These are phyloP conservation scores for Zele albiditarsus DNA, from an alignment of 2,888 invertebrate genomes.

Conservation along the genomic window DNA sequence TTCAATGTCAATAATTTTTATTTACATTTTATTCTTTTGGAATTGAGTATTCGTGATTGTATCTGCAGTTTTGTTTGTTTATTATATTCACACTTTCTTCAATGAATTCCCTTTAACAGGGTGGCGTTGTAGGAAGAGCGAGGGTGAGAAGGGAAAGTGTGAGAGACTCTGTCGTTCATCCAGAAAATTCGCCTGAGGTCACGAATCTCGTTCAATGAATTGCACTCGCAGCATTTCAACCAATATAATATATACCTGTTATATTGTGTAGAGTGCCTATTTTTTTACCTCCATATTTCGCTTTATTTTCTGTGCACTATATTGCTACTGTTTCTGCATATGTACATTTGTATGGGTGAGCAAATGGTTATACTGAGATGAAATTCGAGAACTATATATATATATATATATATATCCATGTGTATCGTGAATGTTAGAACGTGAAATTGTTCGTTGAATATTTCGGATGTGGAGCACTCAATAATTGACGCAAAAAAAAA, in stretches of 20 bases:
- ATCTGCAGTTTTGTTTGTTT: not conserved
- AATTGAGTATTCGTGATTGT: not conserved
- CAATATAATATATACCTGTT: conserved; percentile 14
- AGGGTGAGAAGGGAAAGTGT: not conserved
- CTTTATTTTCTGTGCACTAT: not conserved
- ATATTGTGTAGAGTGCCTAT: not conserved
- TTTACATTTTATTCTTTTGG: not conserved
- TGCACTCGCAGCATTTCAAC: conserved; percentile 19
- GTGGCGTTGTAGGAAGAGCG: not conserved
- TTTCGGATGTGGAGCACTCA: not conserved
- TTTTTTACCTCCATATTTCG: conserved; percentile 14
- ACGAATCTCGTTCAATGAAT: conserved; percentile 32
- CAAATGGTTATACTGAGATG: conserved; percentile 42
- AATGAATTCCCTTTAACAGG: not conserved
- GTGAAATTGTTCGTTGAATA: conserved; percentile 64
- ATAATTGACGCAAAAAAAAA: not conserved
- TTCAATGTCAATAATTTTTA: not conserved
- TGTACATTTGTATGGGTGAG: not conserved
- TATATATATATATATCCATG: not conserved
- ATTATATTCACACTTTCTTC: not conserved
- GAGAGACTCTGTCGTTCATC: not conserved
- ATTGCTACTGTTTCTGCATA: not conserved
- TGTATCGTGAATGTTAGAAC: conserved; percentile 59
- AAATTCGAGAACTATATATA: conserved; percentile 35
- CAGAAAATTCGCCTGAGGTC: conserved; percentile 18